phyloP scores from a whole-genome alignment of 2,113 vertebrate species.

The Tetraodon nigroviridis region DNA sequence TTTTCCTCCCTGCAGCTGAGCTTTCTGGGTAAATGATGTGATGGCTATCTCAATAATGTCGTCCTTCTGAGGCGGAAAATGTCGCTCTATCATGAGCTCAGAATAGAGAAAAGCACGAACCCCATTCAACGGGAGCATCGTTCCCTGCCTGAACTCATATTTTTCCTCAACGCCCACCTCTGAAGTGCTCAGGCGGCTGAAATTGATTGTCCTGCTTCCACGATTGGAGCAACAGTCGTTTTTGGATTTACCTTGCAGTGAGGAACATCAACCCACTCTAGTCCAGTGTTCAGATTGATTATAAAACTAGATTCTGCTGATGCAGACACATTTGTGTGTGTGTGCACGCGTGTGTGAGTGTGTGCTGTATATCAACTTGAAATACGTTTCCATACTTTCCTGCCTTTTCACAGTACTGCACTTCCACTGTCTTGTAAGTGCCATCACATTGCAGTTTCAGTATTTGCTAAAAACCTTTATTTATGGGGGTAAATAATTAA shows the following conservation, averaged over 20 bases:
- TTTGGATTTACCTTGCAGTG: conserved; percentile 67
- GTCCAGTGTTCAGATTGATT: conserved; percentile 69
- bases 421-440: too few relatives aligned
- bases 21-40: neutral
- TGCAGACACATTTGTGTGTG: conserved; percentile 34
- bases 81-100: conserved; percentile 3
- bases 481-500: too few relatives aligned
- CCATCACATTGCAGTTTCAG: too few relatives aligned
- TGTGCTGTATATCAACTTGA: neutral
- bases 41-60: neutral
- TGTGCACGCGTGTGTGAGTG: conserved; percentile 10
- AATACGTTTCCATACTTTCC: too few relatives aligned
- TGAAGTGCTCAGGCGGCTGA: conserved; percentile 35
- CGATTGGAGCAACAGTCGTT: conserved; percentile 68
- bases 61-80: conserved; percentile 3
- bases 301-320: conserved; percentile 68
- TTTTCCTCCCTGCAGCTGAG: conserved; percentile 1
- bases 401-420: too few relatives aligned
- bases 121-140: conserved; percentile 11
- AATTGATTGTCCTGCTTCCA: conserved; percentile 65
- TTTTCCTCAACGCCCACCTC: conserved; percentile 37
- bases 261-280: conserved; percentile 59
- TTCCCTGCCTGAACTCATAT: conserved; percentile 36
- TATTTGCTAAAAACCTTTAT: too few relatives aligned
- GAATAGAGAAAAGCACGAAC: conserved; percentile 8